Base-by-base conservation (phyloP, 2,113 vertebrate species). In the Pteruthius melanotis region DNA sequence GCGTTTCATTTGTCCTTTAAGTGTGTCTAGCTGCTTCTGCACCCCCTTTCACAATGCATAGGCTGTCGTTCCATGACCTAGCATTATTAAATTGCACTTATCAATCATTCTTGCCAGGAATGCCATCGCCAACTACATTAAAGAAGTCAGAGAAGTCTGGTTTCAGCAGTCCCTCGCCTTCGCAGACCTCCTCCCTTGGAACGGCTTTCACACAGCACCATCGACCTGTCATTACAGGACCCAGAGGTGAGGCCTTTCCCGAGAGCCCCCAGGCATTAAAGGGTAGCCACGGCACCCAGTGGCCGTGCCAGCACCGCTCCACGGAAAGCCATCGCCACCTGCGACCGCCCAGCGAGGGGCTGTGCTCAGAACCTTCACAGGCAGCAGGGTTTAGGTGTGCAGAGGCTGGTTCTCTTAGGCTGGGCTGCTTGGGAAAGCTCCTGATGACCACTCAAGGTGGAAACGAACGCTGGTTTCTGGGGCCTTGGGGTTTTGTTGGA, bases 121-220 rank as follows among this genome's bases (percentile, higher is more conserved):
- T 99, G 98, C 98, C 98, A 96, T 99, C 99, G 97, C 98, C 99
- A 98, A 99, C 98, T 97, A 98, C 98, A 98, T 98, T 99, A 98
- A 99, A 99, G 99, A 99, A 99, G 99, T 99, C 99, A 98, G 99
- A 99, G 98, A 99, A 99, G 99, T 99, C 99, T 98, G 98, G 99
- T 98, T 99, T 99, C 99, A 99, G 98, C 98, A 98, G 98, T 97
- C 98, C 98, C 97, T 98, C 98, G 97, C 98, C 99, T 97, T 98
- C 99, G 85, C 99, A 98, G 97, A 99, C 98, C 98, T 98, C 98
- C 96, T 99, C 99, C 98, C 98, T 99, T 97, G 98, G 99, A 98
- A 99, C 98, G 90, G 99, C 99, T 95, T 99, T 99, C 98, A 99
- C 99, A 98, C 99, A 99, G 98, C 99, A 99, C 97, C 99, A 99